phyloP scores from a whole-genome alignment of 2,888 invertebrate genomes.

The Aricia artaxerxes region DNA sequence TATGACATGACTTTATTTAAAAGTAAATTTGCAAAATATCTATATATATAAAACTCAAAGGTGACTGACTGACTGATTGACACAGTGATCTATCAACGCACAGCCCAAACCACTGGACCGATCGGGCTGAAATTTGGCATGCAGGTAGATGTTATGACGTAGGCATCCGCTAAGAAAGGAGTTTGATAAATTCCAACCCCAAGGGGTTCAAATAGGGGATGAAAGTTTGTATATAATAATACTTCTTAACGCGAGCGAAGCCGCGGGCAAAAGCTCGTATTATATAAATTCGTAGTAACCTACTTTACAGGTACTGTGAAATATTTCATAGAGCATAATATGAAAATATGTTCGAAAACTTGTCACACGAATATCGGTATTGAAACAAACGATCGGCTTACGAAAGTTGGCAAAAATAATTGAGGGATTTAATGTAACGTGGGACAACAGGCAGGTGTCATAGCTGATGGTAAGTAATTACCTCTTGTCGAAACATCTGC shows the following conservation, averaged over 20 bases:
- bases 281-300: background rate
- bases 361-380: constrained; percentile 17
- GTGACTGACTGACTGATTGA: no score
- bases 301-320: background rate
- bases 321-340: constrained; percentile 13
- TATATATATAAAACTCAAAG: no score
- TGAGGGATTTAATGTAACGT: constrained; percentile 12
- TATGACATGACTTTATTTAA: background rate
- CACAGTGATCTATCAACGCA: no score
- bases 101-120: no score
- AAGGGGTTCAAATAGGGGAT: no score
- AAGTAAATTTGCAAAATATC: background rate
- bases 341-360: constrained; percentile 19
- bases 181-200: no score
- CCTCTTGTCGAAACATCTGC: background rate
- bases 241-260: no score
- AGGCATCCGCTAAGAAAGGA: no score
- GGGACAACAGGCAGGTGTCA: background rate
- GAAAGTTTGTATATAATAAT: no score
- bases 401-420: constrained; percentile 22
- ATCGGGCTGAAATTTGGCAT: no score
- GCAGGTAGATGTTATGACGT: no score
- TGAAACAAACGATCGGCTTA: constrained; percentile 17
- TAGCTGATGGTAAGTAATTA: background rate
- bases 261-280: no score